Conservation (phyloP, 2,888 invertebrate species). For the Mesoligia furuncula region DNA sequence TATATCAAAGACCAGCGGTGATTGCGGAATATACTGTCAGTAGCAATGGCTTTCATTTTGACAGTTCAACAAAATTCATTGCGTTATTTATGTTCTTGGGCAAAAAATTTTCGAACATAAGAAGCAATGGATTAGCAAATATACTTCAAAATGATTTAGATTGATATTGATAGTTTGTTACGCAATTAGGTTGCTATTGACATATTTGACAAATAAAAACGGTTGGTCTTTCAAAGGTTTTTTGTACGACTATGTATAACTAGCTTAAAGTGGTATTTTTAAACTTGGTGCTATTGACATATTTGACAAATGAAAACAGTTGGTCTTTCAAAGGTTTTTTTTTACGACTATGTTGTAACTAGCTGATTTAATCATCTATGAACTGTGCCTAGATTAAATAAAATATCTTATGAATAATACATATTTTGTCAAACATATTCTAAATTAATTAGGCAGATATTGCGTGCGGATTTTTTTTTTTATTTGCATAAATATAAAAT, state of each 20-base stretch:
- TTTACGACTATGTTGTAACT: slow-evolving; percentile 18
- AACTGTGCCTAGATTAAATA: not conserved
- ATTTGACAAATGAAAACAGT: not conserved
- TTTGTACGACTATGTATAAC: slow-evolving; percentile 20
- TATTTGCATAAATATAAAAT: not conserved
- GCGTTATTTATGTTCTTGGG: too few species aligned
- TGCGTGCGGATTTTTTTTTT: not conserved
- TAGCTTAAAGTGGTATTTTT: not conserved
- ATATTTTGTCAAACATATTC: slow-evolving; percentile 14
- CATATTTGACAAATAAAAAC: too few species aligned
- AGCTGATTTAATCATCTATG: not conserved
- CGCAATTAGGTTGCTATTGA: too few species aligned
- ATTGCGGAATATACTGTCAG: too few species aligned
- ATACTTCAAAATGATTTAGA: too few species aligned
- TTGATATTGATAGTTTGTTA: too few species aligned
- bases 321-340: slow-evolving; percentile 15
- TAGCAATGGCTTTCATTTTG: too few species aligned
- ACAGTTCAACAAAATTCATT: too few species aligned
- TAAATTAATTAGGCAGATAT: slow-evolving; percentile 6
- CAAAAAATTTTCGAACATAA: too few species aligned
- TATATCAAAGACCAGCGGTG: not conserved
- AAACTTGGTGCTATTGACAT: too few species aligned
- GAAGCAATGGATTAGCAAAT: too few species aligned
- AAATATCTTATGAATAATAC: not conserved
- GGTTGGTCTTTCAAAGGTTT: not conserved